Evolutionary conservation across 2,888 invertebrate genomes (phyloP), one percentile per base, ranked within the genome.

Genomic region (Parasteatoda lunata): DNA sequence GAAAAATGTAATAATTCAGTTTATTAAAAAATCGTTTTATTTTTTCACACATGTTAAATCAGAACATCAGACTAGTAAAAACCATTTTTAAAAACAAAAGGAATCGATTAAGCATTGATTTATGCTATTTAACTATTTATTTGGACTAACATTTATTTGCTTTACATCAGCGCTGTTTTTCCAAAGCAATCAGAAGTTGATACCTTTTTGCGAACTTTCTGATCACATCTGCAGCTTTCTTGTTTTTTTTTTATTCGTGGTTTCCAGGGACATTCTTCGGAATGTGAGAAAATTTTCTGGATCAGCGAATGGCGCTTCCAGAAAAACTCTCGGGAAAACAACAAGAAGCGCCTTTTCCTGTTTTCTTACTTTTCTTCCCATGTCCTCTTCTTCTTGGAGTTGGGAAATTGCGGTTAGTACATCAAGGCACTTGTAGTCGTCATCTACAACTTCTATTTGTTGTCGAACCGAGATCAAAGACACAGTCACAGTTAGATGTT

Each of bases 221-320:
- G n/a, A 7, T 4, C 45, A 51, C 59, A 65, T 69, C 66, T 54
- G 47, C 68, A 54, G 69, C 69, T 78, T 51, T 45, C 54, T 48
- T 79, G 30, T 49, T 64, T 77, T 49, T 49, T 71, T 77, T 71
- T 76, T 76, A 48, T 49, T 70, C 51, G 15, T 30, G 59, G 48
- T 68, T 81, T 49, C 73, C 64, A 45, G 73, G 80, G 49, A 81
- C 68, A 54, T 70, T 77, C 75, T 30, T 76, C 71, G 71, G 77
- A 77, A 83, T 77, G 83, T 77, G 83, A 70, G 83, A 83, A 83
- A 83, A 83, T 83, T 83, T 83, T 83, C 83, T 64, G 77, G 83
- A 71, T 83, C 83, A 83, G 77, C 65, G 70, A 77, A 71, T 54
- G 83, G 65, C 48, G 83, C 13, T 77, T 83, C 70, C 77, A 77